phyloP scores from a whole-genome alignment of 2,113 vertebrate genomes.

The Pholis gunnellus region DNA sequence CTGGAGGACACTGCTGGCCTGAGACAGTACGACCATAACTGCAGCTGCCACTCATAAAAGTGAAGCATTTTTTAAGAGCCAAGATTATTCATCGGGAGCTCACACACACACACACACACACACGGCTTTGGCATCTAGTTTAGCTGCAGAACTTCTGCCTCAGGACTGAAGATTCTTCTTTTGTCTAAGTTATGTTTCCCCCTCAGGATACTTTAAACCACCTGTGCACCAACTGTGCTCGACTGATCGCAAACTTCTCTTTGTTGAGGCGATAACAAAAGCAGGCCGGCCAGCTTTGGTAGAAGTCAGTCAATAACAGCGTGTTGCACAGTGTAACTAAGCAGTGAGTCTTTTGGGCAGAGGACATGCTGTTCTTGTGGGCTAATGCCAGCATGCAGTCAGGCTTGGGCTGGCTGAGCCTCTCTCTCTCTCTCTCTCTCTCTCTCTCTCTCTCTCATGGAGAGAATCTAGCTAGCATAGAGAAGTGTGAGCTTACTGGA shows the following conservation, averaged over 20 bases:
- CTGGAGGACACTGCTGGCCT: conserved; percentile 31
- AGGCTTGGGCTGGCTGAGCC: conserved; percentile 14
- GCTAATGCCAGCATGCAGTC: conserved; percentile 43
- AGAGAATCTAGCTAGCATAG: conserved; percentile 30
- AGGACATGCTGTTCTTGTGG: conserved; percentile 53
- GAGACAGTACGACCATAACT: conserved; percentile 12
- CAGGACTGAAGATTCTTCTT: conserved; percentile 1
- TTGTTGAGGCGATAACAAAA: conserved; percentile 17
- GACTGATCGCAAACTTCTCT: not conserved
- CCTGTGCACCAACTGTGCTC: conserved; percentile 7
- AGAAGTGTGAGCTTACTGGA: not conserved
- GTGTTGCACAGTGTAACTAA: not conserved
- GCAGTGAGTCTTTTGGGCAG: conserved; percentile 5
- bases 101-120: conserved; percentile 20
- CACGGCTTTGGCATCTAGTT: conserved; percentile 48
- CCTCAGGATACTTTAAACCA: conserved; percentile 3
- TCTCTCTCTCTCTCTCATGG: no score
- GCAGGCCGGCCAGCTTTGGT: not conserved
- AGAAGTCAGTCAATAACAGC: not conserved
- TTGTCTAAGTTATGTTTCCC: not conserved
- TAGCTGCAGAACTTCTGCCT: conserved; percentile 37
- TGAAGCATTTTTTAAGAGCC: conserved; percentile 45
- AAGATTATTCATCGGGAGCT: conserved; percentile 31
- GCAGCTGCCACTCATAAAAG: conserved; percentile 75
- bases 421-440: no score